phyloP scores from a whole-genome alignment of 2,888 invertebrate species.

The Pelosia muscerda region DNA sequence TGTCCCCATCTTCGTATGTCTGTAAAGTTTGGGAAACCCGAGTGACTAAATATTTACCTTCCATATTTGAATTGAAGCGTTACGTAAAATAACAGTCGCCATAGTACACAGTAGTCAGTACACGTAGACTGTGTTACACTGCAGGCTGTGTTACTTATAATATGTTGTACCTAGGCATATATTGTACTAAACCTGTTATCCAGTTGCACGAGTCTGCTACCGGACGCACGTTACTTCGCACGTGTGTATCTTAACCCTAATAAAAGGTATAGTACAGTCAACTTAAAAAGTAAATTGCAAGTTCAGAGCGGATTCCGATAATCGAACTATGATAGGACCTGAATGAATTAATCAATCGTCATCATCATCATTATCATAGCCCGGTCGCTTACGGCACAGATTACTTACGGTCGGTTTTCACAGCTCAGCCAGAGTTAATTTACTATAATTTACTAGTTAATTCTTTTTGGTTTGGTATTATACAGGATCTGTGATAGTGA shows the following conservation, averaged over 20 bases:
- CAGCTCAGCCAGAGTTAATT: no score
- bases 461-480: no score
- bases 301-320: background rate
- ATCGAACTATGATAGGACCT: background rate
- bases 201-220: slow-evolving; percentile 14
- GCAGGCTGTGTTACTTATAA: no score
- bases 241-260: slow-evolving; percentile 12
- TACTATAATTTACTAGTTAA: no score
- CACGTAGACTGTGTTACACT: slow-evolving; percentile 2
- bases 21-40: no score
- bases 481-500: no score
- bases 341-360: background rate
- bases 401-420: no score
- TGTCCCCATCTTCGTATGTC: no score
- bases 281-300: background rate
- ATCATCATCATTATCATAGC: no score
- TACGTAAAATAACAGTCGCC: background rate
- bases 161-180: background rate
- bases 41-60: background rate
- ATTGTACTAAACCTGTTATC: slow-evolving; percentile 14
- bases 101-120: background rate
- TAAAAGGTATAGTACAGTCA: background rate
- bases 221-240: slow-evolving; percentile 12
- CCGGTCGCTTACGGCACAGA: no score
- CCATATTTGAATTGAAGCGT: background rate